Base-by-base conservation (phyloP, 2,113 vertebrate genomes). In the Merops nubicus region DNA sequence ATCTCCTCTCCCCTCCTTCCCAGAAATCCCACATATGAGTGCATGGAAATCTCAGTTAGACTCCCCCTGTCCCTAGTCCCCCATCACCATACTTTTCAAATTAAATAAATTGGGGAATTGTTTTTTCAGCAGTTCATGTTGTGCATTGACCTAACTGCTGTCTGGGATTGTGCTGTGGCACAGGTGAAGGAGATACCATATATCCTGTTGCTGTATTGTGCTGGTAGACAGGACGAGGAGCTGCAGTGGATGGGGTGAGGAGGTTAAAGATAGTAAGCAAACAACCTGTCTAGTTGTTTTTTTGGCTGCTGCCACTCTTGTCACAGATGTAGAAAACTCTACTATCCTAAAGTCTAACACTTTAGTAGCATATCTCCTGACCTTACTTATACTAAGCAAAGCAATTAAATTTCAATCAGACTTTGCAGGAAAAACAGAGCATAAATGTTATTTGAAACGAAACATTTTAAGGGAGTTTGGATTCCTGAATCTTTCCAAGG, bases 81-180 rank as follows among this genome's bases (percentile, higher is more conserved):
- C 34, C 5, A 5, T 21, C 21, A 9, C 10, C 5, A 1, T 1
- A 9, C 4, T 42, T 3, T 11, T 15, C 11, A 33, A 11, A 25
- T 57, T 21, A 57, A 70, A 48, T 28, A 48, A 65, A 29, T 38
- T 12, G 43, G 5, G 3, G 9, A 54, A 59, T 2, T 4, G 2
- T 12, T 70, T 25, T 72, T 60, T 54, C 57, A 83, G 57, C 22
- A 76, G 22, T 15, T 22, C 5, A 1, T 14, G 6, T 8, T 92
- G 11, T 43, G 3, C 9, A 17, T 8, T 60, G 12, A 28, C 7
- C 15, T 34, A 42, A 33, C 33, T 8, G 5, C 5, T 22, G 5
- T 29, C 25, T 3, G 1, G 19, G 38, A 54, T 59, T 76, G 56
- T 67, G 9, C 7, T 3, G n/a, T 5, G 17, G 12, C 28, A 50